These are phyloP conservation scores for Zalophus californianus DNA, from an alignment of 2,797 vertebrate species.

Conservation along the genomic window DNA sequence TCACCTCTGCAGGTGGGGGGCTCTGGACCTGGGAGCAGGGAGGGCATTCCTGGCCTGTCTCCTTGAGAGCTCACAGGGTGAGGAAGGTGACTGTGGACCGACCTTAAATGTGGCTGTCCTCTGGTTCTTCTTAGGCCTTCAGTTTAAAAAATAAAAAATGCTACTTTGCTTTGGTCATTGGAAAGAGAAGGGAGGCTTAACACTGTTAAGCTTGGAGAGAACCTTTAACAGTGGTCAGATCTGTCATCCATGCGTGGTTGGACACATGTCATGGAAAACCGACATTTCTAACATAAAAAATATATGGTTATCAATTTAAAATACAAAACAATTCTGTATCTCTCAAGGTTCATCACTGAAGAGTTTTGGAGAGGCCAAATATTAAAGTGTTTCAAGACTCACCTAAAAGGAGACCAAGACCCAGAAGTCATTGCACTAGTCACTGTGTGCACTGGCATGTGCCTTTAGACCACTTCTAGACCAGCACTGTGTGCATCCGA, in stretches of 20 bases:
- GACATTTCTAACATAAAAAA: conserved; percentile 74
- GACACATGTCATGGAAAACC: conserved; percentile 78
- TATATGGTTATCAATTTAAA: conserved; percentile 81
- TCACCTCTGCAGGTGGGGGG: accelerated
- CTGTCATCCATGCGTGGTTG: conserved; percentile 80
- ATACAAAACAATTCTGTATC: conserved; percentile 81
- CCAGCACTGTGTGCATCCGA: conserved; percentile 78
- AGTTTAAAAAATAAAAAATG: conserved; percentile 68
- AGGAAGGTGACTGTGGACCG: not conserved
- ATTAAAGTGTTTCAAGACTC: conserved; percentile 86
- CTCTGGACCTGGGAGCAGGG: no score
- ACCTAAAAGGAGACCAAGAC: conserved; percentile 86
- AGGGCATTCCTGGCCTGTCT: not conserved
- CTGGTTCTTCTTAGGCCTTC: conserved; percentile 62
- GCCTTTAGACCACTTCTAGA: conserved; percentile 82
- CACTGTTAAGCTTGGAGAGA: conserved; percentile 81
- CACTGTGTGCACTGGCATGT: conserved; percentile 76
- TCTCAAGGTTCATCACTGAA: conserved; percentile 85
- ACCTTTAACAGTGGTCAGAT: conserved; percentile 79
- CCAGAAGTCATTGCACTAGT: conserved; percentile 85
- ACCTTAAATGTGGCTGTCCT: conserved; percentile 62
- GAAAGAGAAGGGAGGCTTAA: conserved; percentile 81
- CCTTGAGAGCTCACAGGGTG: not conserved
- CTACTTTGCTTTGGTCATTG: conserved; percentile 85
- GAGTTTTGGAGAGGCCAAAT: conserved; percentile 85